Conservation (phyloP, 1,140 invertebrate species). For the Drosophila aff. region DNA sequence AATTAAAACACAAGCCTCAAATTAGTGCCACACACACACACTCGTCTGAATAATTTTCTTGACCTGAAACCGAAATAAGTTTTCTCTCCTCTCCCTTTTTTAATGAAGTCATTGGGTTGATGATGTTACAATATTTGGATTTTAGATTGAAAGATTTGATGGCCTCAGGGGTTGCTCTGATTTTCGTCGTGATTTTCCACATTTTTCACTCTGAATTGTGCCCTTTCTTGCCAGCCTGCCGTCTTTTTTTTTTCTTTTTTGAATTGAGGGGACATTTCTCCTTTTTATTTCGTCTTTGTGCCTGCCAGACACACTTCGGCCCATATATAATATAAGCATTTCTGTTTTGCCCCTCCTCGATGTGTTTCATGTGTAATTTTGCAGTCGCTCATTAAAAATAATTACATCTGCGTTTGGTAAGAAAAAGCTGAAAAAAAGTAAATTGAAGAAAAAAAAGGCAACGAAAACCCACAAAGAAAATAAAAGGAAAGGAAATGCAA, state of each 20-base stretch:
- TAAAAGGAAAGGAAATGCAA: conserved; percentile 23
- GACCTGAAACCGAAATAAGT: conserved; percentile 58
- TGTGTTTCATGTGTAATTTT: conserved; percentile 80
- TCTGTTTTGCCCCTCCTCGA: conserved; percentile 15
- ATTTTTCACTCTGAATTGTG: conserved; percentile 33
- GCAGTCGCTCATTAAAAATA: conserved; percentile 82
- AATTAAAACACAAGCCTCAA: conserved; percentile 82
- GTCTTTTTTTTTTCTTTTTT: background rate
- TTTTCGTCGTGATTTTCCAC: conserved; percentile 45
- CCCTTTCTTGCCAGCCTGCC: conserved; percentile 31
- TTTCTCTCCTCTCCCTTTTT: conserved; percentile 15
- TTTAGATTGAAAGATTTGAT: conserved; percentile 59
- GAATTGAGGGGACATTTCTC: conserved; percentile 41
- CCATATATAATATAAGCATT: conserved; percentile 43
- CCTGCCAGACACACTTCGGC: conserved; percentile 56
- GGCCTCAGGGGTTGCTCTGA: conserved; percentile 35
- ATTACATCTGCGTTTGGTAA: conserved; percentile 78
- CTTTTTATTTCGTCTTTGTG: conserved; percentile 24
- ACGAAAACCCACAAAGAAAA: conserved; percentile 34
- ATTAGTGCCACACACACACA: conserved; percentile 57
- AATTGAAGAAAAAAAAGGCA: conserved; percentile 17
- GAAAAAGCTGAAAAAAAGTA: conserved; percentile 40
- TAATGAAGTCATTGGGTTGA: conserved; percentile 65
- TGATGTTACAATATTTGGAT: conserved; percentile 69
- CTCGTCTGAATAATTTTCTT: conserved; percentile 32